Evolutionary conservation across 2,888 invertebrate genomes (phyloP).

Genomic region (Drosophila fulvimacula): DNA sequence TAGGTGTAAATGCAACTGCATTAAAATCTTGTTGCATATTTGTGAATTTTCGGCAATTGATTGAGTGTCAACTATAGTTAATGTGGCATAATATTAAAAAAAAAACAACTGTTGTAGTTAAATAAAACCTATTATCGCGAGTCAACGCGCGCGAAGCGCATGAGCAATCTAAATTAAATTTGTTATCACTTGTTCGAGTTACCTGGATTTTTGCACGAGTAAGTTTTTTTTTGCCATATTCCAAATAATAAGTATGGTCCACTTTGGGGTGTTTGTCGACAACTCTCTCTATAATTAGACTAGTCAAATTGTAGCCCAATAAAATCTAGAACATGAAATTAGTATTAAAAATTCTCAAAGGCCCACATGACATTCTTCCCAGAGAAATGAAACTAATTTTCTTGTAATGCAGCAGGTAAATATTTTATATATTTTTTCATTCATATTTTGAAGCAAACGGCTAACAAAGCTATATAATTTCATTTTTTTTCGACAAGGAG

Average conservation of each 20-base stretch:
- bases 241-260: neutral
- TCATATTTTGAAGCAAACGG: slow-evolving; percentile 30
- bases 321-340: neutral
- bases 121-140: neutral
- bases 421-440: slow-evolving; percentile 41
- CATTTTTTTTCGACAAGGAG: slow-evolving; percentile 8
- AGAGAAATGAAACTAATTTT: slow-evolving; percentile 6
- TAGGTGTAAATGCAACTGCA: neutral
- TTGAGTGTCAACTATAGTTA: neutral
- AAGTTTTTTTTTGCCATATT: neutral
- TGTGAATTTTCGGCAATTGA: neutral
- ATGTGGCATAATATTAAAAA: neutral
- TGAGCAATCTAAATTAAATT: neutral
- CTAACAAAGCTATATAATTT: slow-evolving; percentile 11
- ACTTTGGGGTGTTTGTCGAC: neutral
- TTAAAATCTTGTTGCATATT: slow-evolving; percentile 6
- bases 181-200: slow-evolving; percentile 12
- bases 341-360: neutral
- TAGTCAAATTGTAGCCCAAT: neutral
- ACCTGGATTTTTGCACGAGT: slow-evolving; percentile 2
- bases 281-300: slow-evolving; percentile 4
- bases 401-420: slow-evolving; percentile 54
- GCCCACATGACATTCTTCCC: neutral
- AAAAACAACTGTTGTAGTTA: neutral
- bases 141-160: neutral